Percentiles rank a stretch among this genome's conserved stretches.
These are phyloP conservation scores for Euspilapteryx auroguttella DNA, from an alignment of 2,888 invertebrate genomes.

Conservation along the genomic window DNA sequence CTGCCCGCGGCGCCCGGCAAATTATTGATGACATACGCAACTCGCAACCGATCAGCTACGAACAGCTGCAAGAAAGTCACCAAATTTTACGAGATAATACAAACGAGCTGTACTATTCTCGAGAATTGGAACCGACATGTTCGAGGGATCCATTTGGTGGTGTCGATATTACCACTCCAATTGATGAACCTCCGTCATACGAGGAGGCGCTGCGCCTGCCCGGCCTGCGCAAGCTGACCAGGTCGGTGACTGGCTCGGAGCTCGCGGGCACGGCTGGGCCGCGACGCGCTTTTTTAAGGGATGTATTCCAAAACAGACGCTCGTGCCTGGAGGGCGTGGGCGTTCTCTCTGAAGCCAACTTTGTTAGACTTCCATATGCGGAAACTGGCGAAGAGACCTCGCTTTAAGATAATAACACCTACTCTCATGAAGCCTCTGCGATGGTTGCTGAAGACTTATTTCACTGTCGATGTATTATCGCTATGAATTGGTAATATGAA, in stretches of 20 bases:
- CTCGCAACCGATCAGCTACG: slow-evolving; percentile 25
- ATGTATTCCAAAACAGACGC: slow-evolving; percentile 48
- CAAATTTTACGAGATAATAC: slow-evolving; percentile 22
- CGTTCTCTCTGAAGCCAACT: slow-evolving; percentile 39
- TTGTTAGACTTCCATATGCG: slow-evolving; percentile 35
- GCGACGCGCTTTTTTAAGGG: slow-evolving; percentile 49
- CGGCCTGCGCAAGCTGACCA: slow-evolving; percentile 55
- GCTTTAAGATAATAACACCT: too few species aligned
- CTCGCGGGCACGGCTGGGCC: slow-evolving; percentile 52
- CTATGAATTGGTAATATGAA: too few species aligned
- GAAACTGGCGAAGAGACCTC: slow-evolving; percentile 47
- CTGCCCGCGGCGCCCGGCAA: slow-evolving; percentile 39
- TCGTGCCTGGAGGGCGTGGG: slow-evolving; percentile 50
- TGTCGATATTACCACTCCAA: slow-evolving; percentile 54
- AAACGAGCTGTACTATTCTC: slow-evolving; percentile 32
- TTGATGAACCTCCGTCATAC: slow-evolving; percentile 64
- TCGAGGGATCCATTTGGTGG: slow-evolving; percentile 65
- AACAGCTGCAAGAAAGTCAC: slow-evolving; percentile 33
- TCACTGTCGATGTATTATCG: too few species aligned
- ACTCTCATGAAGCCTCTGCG: too few species aligned
- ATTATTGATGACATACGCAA: slow-evolving; percentile 40
- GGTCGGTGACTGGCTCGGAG: slow-evolving; percentile 65
- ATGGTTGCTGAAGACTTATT: too few species aligned
- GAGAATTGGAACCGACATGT: slow-evolving; percentile 49
- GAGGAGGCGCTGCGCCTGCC: slow-evolving; percentile 68